phyloP scores from a whole-genome alignment of 2,888 invertebrate species.

The Synergus itoensis region DNA sequence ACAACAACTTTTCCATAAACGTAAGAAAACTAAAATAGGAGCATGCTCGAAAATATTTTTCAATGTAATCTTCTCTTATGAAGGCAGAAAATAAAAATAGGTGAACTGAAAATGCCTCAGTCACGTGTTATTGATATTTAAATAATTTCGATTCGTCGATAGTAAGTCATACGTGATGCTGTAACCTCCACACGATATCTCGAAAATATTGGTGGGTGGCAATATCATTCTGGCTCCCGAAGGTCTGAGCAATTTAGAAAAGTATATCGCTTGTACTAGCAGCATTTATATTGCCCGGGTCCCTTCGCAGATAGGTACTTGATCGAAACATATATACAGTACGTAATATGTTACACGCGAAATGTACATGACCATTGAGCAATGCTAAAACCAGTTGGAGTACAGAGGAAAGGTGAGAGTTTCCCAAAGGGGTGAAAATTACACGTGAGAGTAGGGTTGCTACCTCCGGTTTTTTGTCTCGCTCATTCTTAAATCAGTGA shows the following conservation, averaged over 20 bases:
- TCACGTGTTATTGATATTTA: conserved; percentile 43
- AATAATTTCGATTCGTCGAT: conserved; percentile 46
- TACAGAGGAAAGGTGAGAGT: conserved; percentile 36
- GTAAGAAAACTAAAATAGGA: too few relatives aligned
- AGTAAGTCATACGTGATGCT: conserved; percentile 43
- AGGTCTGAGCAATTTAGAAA: conserved; percentile 55
- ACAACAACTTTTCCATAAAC: too few relatives aligned
- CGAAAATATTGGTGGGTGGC: conserved; percentile 44
- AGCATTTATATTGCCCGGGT: conserved; percentile 37
- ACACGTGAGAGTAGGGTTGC: neutral
- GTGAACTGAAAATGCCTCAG: neutral
- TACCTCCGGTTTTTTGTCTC: too few relatives aligned
- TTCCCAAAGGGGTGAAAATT: conserved; percentile 38
- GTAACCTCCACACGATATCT: conserved; percentile 41
- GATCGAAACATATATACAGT: neutral
- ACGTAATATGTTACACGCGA: conserved; percentile 23
- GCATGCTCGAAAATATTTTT: too few relatives aligned
- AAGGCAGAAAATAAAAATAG: neutral
- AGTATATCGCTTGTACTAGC: conserved; percentile 49
- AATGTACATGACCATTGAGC: conserved; percentile 20
- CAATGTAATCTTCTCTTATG: too few relatives aligned
- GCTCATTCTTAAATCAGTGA: too few relatives aligned
- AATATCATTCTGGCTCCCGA: conserved; percentile 51
- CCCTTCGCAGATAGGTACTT: conserved; percentile 15
- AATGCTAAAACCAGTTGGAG: conserved; percentile 43